These are phyloP conservation scores for Lacerta viridis DNA, from an alignment of 2,797 vertebrate genomes.

Conservation along the genomic window DNA sequence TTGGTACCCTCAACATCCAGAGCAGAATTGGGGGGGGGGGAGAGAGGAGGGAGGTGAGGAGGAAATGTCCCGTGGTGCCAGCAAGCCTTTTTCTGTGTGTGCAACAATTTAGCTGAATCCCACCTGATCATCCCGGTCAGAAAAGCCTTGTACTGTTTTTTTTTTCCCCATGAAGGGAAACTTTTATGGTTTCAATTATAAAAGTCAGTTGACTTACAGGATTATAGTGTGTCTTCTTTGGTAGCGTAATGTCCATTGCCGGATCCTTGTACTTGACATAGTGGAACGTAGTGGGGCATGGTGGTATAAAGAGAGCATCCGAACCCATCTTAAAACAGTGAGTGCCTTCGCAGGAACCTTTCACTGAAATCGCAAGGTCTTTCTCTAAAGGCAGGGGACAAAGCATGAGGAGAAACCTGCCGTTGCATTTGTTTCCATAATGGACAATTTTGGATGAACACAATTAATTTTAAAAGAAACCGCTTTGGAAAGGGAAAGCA, in stretches of 20 bases:
- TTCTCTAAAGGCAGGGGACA: constrained; percentile 67
- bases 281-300: constrained; percentile 77
- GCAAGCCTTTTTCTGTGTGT: too few relatives aligned
- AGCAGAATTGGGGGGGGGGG: too few relatives aligned
- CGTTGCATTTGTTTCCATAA: neutral
- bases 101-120: too few relatives aligned
- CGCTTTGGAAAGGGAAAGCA: neutral
- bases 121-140: constrained; percentile 28
- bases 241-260: constrained; percentile 70
- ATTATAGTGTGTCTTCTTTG: constrained; percentile 64
- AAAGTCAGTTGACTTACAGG: constrained; percentile 59
- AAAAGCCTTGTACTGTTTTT: neutral
- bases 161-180: neutral
- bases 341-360: constrained; percentile 83
- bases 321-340: constrained; percentile 59
- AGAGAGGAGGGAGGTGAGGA: too few relatives aligned
- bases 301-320: neutral
- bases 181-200: neutral
- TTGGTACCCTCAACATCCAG: too few relatives aligned
- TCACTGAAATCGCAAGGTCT: constrained; percentile 81
- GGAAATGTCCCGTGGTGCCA: too few relatives aligned
- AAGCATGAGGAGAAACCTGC: neutral
- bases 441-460: neutral
- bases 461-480: neutral
- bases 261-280: constrained; percentile 80